Conservation (phyloP, 2,888 invertebrate genomes). For the Escarpia spicata region DNA sequence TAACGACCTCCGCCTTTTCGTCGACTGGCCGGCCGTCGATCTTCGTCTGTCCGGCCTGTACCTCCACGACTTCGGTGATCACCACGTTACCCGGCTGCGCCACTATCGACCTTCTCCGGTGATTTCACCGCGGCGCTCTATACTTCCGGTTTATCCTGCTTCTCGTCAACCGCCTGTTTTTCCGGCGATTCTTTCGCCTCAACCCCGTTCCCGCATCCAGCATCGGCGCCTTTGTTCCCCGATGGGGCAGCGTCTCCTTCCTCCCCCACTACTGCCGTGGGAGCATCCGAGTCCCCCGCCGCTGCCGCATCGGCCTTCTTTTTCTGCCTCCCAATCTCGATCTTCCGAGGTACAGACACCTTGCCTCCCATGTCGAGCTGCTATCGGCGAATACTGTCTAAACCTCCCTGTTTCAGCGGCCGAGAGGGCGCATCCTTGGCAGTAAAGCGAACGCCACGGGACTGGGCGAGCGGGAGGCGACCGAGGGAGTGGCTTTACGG, state of each 20-base stretch:
- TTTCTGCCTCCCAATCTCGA: background rate
- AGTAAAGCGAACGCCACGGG: background rate
- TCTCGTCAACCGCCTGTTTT: background rate
- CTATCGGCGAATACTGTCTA: background rate
- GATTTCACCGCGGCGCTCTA: background rate
- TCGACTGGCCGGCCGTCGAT: background rate
- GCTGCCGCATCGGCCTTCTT: background rate
- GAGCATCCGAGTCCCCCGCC: background rate
- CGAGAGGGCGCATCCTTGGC: background rate
- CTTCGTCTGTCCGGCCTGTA: background rate
- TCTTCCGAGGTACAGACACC: background rate
- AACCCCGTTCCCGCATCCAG: background rate
- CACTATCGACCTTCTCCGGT: background rate
- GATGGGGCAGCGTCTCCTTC: background rate
- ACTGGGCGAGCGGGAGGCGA: background rate
- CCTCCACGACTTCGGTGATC: background rate
- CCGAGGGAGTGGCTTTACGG: background rate
- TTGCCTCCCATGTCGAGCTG: background rate
- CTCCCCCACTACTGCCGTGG: background rate
- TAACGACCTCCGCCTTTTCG: background rate
- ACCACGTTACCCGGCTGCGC: background rate
- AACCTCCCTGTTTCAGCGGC: background rate
- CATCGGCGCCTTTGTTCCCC: background rate
- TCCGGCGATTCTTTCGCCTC: background rate
- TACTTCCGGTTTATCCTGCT: background rate